phyloP scores from a whole-genome alignment of 2,888 invertebrate genomes.

The Neuroscelio doddi region DNA sequence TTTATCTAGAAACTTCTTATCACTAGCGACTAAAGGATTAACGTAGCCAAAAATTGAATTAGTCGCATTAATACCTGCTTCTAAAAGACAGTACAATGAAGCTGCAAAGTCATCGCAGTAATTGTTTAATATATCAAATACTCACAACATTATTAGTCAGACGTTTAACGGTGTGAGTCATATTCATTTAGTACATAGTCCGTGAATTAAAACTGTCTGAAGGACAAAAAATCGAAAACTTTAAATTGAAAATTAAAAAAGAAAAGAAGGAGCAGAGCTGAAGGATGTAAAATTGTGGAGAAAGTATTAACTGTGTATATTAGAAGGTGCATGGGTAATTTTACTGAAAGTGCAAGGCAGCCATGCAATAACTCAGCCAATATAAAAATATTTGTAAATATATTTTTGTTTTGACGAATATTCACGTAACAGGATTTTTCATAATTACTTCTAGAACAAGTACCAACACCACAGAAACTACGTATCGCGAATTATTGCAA shows the following conservation, averaged over 20 bases:
- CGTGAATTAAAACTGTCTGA: constrained; percentile 27
- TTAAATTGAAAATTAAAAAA: not conserved
- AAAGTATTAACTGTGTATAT: not conserved
- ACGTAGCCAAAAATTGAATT: not conserved
- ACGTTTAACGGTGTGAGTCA: constrained; percentile 21
- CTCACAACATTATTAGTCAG: constrained; percentile 36
- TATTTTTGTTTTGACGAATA: no score
- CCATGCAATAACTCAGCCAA: constrained; percentile 19
- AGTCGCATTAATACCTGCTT: constrained; percentile 1
- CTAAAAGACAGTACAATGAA: constrained; percentile 18
- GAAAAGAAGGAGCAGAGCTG: not conserved
- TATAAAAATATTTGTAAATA: no score
- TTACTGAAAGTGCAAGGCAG: constrained; percentile 34
- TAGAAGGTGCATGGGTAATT: no score
- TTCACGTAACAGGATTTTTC: no score
- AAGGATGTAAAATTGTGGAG: not conserved
- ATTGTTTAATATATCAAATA: constrained; percentile 24
- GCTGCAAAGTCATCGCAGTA: constrained; percentile 12
- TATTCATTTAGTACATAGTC: constrained; percentile 32
- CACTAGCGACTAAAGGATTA: not conserved
- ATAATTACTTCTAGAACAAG: constrained; percentile 9
- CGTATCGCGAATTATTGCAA: constrained; percentile 13
- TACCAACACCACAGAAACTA: constrained; percentile 41
- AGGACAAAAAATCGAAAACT: constrained; percentile 13
- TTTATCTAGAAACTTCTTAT: no score